phyloP scores from a whole-genome alignment of 2,113 vertebrate genomes.

The Alethe diademata region DNA sequence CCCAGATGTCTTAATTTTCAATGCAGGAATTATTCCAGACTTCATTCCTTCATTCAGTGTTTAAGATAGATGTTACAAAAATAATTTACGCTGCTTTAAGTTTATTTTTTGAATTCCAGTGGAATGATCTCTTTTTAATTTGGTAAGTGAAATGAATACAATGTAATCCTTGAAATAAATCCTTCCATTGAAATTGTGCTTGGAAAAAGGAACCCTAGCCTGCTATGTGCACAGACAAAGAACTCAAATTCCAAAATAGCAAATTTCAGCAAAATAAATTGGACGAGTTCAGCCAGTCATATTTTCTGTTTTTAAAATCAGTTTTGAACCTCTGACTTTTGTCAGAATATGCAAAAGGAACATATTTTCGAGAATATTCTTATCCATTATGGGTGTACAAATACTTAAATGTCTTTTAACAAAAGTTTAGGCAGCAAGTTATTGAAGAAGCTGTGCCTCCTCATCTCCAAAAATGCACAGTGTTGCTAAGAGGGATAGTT shows the following conservation, averaged over 20 bases:
- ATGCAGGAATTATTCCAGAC: slow-evolving; percentile 2
- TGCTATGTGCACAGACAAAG: background rate
- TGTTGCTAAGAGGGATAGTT: background rate
- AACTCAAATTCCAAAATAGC: slow-evolving; percentile 6
- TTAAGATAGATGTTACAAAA: slow-evolving; percentile 16
- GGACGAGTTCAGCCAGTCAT: background rate
- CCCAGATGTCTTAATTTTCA: slow-evolving; percentile 9
- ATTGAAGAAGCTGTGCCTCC: background rate
- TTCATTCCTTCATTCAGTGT: background rate
- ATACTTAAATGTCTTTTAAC: background rate
- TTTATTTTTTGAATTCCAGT: slow-evolving; percentile 31
- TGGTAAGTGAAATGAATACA: background rate
- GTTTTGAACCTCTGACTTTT: background rate
- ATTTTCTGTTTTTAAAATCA: background rate
- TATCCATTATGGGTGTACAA: background rate
- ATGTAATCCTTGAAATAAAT: slow-evolving; percentile 11
- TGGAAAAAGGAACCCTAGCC: background rate
- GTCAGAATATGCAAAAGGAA: background rate
- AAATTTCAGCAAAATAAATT: slow-evolving; percentile 16
- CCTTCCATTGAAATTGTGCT: background rate
- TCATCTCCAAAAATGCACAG: background rate
- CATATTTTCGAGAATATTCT: background rate
- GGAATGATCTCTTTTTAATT: background rate
- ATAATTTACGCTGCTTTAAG: background rate
- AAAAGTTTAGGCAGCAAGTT: background rate